Conservation (phyloP, 2,113 vertebrate species). For the Lutjanus erythropterus region DNA sequence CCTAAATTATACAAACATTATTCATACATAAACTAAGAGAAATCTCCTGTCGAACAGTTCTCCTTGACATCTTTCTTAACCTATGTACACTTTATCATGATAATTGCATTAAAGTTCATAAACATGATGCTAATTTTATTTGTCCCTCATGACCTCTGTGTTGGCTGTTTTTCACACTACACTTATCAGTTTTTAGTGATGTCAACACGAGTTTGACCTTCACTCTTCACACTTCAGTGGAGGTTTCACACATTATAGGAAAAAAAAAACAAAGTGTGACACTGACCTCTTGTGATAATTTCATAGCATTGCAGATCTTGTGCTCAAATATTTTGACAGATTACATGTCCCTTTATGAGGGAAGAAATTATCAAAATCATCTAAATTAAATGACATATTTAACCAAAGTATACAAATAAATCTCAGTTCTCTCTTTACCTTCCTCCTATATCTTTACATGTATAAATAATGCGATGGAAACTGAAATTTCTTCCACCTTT, state of each 20-base stretch:
- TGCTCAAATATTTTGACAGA: neutral
- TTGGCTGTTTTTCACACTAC: neutral
- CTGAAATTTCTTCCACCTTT: no score
- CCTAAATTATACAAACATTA: no score
- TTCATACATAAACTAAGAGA: no score
- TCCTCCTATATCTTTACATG: no score
- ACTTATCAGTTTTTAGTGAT: neutral
- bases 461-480: no score
- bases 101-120: neutral
- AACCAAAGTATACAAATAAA: no score
- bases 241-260: neutral
- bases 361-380: no score
- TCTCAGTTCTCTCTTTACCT: no score
- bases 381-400: neutral
- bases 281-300: conserved; percentile 56
- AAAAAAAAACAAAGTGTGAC: neutral
- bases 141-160: neutral
- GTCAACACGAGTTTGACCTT: neutral
- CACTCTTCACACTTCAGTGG: neutral
- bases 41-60: no score
- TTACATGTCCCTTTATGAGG: neutral
- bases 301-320: neutral
- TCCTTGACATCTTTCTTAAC: neutral
- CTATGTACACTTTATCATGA: neutral
- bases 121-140: neutral